Conservation (phyloP, 2,113 vertebrate genomes). For the Leptobrachium ailaonicum region DNA sequence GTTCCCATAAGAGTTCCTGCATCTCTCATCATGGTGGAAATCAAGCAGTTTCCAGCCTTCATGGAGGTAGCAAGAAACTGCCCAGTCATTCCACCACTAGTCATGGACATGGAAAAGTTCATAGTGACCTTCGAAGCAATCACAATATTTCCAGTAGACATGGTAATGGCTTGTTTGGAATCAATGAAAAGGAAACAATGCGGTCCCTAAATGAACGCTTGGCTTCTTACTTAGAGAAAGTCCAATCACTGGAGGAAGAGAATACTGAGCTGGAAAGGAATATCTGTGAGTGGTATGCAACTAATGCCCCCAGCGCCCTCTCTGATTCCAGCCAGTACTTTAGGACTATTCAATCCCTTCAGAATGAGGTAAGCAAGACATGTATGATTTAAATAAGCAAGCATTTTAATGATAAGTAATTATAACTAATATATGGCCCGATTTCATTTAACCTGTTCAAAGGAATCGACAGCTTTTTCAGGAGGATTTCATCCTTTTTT, state of each 20-base stretch:
- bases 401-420: background rate
- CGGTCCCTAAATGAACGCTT: conserved; percentile 75
- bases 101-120: conserved; percentile 8
- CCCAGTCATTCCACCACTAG: background rate
- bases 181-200: conserved; percentile 69
- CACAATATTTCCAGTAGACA: background rate
- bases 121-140: background rate
- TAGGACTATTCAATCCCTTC: conserved; percentile 64
- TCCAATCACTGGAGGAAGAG: conserved; percentile 57
- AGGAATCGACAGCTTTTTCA: too few species aligned
- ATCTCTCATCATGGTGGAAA: background rate
- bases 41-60: conserved; percentile 69
- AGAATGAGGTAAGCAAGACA: conserved; percentile 14
- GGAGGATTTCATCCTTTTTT: too few species aligned
- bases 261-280: conserved; percentile 67
- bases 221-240: conserved; percentile 66
- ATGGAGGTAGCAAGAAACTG: conserved; percentile 60
- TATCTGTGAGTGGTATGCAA: conserved; percentile 61
- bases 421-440: too few species aligned
- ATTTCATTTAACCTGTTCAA: too few species aligned
- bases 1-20: background rate
- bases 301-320: conserved; percentile 24
- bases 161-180: conserved; percentile 31
- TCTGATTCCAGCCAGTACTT: conserved; percentile 59
- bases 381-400: background rate